Base-by-base conservation (phyloP, 2,113 vertebrate species). In the Odocoileus virginianus region DNA sequence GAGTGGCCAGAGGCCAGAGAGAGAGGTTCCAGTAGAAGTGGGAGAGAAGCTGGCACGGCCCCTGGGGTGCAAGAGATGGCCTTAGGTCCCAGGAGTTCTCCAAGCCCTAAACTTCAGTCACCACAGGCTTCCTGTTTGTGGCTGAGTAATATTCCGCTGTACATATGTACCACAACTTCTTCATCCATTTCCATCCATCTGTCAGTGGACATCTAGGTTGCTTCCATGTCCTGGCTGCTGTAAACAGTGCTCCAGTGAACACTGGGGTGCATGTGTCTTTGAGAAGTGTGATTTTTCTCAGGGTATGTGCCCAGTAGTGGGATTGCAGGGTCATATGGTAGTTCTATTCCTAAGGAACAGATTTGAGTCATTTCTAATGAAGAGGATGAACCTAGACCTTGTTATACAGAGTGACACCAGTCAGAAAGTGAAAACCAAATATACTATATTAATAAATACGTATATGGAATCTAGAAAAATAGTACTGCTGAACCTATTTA, bases 131-230 rank as follows among this genome's bases (percentile, higher is more conserved):
- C 36, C 50, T 36, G 9, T 61, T 47, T 27, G 14, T 2, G 40
- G 71, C 40, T 27, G 12, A 14, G 23, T 27, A 14, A 76, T 15
- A 15, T 8, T 27, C 71, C 40, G 15, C 2, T 7, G 23, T 43
- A 11, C 27, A 27, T 4, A 58, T 58, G 57, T 11, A 4, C 23
- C 12, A 2, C 71, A 43, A 1, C 71, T 7, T 27, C 71, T 43
- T 43, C 1, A 15, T 27, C 71, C 23, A 1, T 27, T 25, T 43
- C 71, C 12, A 13, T 15, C 13, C 12, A 0, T 7, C 71, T 27
- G 36, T 27, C 23, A 3, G 27, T 15, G 40, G 40, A 7, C 23
- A 14, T 27, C 40, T 43, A 40, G 36, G 36, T 21, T 43, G 36
- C 1, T 2, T 16, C 71, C 21, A 2, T 1, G 10, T 43, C 36